Percentiles rank a stretch among this genome's conserved stretches.
phyloP scores from a whole-genome alignment of 2,888 invertebrate genomes.

The Sminthurides aquaticus region DNA sequence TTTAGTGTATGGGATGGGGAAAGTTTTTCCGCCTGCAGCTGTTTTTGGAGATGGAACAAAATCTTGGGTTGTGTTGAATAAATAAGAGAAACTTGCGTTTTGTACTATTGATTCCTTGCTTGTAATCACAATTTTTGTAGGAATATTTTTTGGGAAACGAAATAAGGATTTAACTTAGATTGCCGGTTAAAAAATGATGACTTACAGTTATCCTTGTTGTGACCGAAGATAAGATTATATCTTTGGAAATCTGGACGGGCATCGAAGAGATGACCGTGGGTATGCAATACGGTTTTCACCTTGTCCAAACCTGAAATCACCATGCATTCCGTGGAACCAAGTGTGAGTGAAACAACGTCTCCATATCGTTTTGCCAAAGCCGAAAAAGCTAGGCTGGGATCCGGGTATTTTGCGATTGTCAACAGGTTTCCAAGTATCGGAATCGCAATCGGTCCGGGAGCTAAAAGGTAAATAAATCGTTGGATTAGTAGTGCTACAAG shows the following conservation, averaged over 20 bases:
- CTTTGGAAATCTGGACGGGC: constrained; percentile 72
- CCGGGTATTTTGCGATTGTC: constrained; percentile 34
- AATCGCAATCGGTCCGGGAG: constrained; percentile 38
- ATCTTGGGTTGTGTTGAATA: too few species aligned
- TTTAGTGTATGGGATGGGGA: too few species aligned
- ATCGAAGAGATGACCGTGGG: constrained; percentile 64
- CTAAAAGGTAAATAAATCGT: constrained; percentile 13
- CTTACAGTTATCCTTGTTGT: constrained; percentile 80
- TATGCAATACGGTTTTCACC: constrained; percentile 34
- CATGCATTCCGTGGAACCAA: constrained; percentile 34
- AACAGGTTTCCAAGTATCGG: constrained; percentile 37
- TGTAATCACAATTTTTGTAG: too few species aligned
- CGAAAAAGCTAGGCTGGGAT: constrained; percentile 31
- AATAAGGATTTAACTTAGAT: too few species aligned
- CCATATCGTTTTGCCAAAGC: constrained; percentile 33
- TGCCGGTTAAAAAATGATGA: constrained; percentile 41
- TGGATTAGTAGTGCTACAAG: neutral
- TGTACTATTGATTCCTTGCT: too few species aligned
- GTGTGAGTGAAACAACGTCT: constrained; percentile 30
- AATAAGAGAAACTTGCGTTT: too few species aligned
- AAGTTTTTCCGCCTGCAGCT: too few species aligned
- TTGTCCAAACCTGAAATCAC: constrained; percentile 37
- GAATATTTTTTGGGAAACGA: too few species aligned
- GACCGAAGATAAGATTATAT: constrained; percentile 73
- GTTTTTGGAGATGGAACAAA: too few species aligned